Evolutionary conservation across 2,888 invertebrate genomes (phyloP), one percentile per base, ranked within the genome.

Genomic region (Chymomyza caudatula): DNA sequence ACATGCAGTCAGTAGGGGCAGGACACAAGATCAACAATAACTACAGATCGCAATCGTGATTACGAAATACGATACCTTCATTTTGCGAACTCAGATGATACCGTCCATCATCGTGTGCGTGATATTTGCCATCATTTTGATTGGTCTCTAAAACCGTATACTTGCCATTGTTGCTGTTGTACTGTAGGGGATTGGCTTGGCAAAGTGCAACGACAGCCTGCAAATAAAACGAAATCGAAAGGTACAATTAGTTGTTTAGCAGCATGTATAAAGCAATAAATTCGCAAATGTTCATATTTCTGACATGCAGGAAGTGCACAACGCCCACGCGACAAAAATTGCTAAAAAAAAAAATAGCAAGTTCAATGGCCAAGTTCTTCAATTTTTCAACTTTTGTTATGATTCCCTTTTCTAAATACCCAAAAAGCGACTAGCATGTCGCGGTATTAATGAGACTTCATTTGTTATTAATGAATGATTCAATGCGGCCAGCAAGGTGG

Each of bases 51-150:
- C 42, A 22, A n/a, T 23, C 58, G 23, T 37, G 20, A 20, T 51
- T 19, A 20, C 17, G 20, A 51, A 51, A 51, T 22, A 55, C 55
- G 19, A 17, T 37, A 89, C 90, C 90, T 89, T 87, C 88, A 52
- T 74, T 77, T 29, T 77, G 76, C 13, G 78, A 68, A 65, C 58
- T 73, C 17, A 76, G 74, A 76, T 82, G 80, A 75, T 88, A 88
- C 42, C 78, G 84, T 77, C 88, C 88, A 78, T 88, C 86, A 63
- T 78, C 73, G 47, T 62, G 70, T 51, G 80, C 77, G 67, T 65
- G 80, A 72, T 89, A 88, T 77, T 68, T 82, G 76, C 88, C 90
- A 71, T 86, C 88, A 67, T 75, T 81, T 58, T 69, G 66, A 54
- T 68, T 67, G 67, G 73, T 73, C 58, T 67, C 71, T 75, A 87